Evolutionary conservation across 1,140 invertebrate genomes (phyloP).

Genomic region (Euschistus heros): DNA sequence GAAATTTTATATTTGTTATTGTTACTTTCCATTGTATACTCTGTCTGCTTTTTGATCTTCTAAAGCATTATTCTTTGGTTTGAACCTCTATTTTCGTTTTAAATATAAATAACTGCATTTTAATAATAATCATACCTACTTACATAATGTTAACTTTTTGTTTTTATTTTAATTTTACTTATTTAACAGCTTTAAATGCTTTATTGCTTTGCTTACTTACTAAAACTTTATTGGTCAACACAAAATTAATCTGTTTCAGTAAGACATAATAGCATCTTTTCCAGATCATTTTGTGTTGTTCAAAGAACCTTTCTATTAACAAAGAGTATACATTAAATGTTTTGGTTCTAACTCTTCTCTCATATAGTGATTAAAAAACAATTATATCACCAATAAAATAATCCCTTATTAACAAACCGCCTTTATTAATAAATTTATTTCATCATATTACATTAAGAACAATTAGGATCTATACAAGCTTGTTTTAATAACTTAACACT

Average conservation of each 20-base stretch:
- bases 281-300: background rate
- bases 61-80: background rate
- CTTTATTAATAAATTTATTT: too few relatives aligned
- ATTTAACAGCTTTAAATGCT: constrained; percentile 9
- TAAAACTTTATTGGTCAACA: background rate
- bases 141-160: background rate
- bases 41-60: background rate
- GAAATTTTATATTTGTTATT: background rate
- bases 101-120: too few relatives aligned
- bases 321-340: background rate
- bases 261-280: background rate
- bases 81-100: background rate
- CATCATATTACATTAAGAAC: too few relatives aligned
- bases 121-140: background rate
- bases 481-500: too few relatives aligned
- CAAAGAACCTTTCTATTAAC: background rate
- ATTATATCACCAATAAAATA: too few relatives aligned
- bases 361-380: too few relatives aligned
- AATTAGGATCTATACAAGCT: too few relatives aligned
- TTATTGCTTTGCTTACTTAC: constrained; percentile 15
- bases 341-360: too few relatives aligned
- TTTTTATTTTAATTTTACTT: background rate
- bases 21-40: constrained; percentile 8
- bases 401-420: too few relatives aligned
- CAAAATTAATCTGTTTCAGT: background rate